Conservation (phyloP, 2,797 vertebrate species). For the Sebastes trivittatus region DNA sequence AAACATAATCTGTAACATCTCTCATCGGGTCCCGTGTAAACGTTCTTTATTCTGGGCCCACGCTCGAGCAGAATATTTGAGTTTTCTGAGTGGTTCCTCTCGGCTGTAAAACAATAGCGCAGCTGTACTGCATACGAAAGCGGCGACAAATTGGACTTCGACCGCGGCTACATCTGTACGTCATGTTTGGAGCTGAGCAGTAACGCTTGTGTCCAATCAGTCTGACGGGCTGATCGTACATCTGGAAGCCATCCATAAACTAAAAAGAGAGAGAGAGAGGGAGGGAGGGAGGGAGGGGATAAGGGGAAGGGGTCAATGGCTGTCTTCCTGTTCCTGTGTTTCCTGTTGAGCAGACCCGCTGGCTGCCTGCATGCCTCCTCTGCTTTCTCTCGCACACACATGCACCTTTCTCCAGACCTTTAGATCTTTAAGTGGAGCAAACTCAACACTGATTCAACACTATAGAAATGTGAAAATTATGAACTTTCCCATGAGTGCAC, state of each 20-base stretch:
- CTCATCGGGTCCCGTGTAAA: constrained; percentile 23
- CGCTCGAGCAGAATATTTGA: constrained; percentile 30
- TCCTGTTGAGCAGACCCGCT: constrained; percentile 60
- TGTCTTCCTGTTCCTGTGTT: constrained; percentile 71
- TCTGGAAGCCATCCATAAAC: constrained; percentile 77
- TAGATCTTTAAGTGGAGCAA: constrained; percentile 52
- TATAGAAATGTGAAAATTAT: constrained; percentile 52
- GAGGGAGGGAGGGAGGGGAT: background rate
- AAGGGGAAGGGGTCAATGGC: constrained; percentile 71
- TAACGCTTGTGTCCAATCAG: constrained; percentile 53
- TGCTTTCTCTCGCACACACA: constrained; percentile 17
- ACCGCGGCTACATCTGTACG: constrained; percentile 50
- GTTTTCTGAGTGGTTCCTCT: constrained; percentile 30
- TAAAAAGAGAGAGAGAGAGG: constrained; percentile 38
- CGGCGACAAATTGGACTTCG: constrained; percentile 56
- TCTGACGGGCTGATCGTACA: constrained; percentile 62
- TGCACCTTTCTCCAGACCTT: constrained; percentile 22
- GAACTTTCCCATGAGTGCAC: constrained; percentile 57
- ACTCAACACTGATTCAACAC: constrained; percentile 41
- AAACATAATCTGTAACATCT: constrained; percentile 23
- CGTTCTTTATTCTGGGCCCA: constrained; percentile 21
- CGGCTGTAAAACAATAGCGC: constrained; percentile 39
- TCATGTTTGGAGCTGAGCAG: constrained; percentile 39
- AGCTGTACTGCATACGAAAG: constrained; percentile 47
- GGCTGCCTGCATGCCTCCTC: constrained; percentile 32